These are phyloP conservation scores for Solea solea DNA, from an alignment of 2,113 vertebrate species.

Conservation along the genomic window DNA sequence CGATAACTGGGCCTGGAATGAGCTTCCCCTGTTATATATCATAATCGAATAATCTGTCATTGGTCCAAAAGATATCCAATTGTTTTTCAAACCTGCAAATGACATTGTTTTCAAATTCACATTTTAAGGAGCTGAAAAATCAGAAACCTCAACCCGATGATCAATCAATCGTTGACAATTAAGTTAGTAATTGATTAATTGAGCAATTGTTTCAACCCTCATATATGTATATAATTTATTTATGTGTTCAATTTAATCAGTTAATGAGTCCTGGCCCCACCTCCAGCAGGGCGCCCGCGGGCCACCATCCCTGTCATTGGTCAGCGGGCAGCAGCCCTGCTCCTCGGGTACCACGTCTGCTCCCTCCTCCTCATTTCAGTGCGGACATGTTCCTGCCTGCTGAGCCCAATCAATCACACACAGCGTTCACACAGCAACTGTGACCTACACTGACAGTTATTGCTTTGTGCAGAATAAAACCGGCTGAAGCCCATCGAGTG, in stretches of 20 bases:
- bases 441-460: constrained; percentile 57
- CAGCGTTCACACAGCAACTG: constrained; percentile 36
- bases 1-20: too few relatives aligned
- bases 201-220: too few relatives aligned
- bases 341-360: neutral
- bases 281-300: neutral
- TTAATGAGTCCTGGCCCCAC: neutral
- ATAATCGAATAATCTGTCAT: too few relatives aligned
- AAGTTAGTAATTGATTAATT: too few relatives aligned
- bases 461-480: constrained; percentile 49
- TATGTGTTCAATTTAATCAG: neutral
- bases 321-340: neutral
- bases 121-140: too few relatives aligned
- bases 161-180: too few relatives aligned
- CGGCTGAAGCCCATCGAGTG: constrained; percentile 39
- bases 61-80: too few relatives aligned
- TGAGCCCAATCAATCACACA: constrained; percentile 58
- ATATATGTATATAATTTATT: too few relatives aligned
- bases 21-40: too few relatives aligned
- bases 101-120: too few relatives aligned
- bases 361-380: neutral
- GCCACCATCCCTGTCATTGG: neutral
- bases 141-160: too few relatives aligned
- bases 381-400: constrained; percentile 42
- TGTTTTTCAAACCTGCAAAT: too few relatives aligned